Conservation (phyloP, 2,888 invertebrate species). For the Hemicrepidius hirtus region DNA sequence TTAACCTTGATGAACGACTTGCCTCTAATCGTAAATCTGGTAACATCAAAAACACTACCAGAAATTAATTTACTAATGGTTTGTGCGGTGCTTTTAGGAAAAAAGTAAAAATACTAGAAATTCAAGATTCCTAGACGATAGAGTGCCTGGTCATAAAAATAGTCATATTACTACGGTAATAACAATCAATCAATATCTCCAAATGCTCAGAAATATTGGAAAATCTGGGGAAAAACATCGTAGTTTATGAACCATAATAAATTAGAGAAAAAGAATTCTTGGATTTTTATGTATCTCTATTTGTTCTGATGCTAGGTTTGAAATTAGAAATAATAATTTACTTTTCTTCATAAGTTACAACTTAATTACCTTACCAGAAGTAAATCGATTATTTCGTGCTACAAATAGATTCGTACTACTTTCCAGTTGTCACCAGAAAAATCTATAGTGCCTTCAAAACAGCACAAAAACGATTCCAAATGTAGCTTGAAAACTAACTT, state of each 20-base stretch:
- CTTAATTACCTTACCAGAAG: too few species aligned
- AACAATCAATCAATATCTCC: conserved; percentile 23
- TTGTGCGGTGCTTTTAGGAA: not conserved
- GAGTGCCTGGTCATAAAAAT: conserved; percentile 5
- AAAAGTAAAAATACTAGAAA: conserved; percentile 6
- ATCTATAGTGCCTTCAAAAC: not conserved
- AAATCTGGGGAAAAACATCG: conserved; percentile 22
- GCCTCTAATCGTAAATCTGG: not conserved
- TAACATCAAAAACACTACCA: not conserved
- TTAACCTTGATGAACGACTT: not conserved
- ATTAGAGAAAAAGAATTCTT: not conserved
- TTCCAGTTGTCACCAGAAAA: conserved; percentile 8
- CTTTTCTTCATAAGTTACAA: too few species aligned
- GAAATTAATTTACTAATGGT: conserved; percentile 6
- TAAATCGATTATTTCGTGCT: not conserved
- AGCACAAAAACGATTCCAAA: conserved; percentile 1
- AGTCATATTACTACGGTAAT: conserved; percentile 10
- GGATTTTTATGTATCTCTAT: not conserved
- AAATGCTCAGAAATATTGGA: conserved; percentile 2
- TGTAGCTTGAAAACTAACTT: conserved; percentile 32
- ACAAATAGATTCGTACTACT: conserved; percentile 6
- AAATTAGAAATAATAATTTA: not conserved
- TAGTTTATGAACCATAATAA: conserved; percentile 11
- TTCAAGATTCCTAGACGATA: conserved; percentile 4
- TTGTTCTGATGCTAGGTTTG: not conserved